Percentiles rank a stretch among this genome's conserved stretches.
phyloP scores from a whole-genome alignment of 2,113 vertebrate species.

The Xiphophorus maculatus region DNA sequence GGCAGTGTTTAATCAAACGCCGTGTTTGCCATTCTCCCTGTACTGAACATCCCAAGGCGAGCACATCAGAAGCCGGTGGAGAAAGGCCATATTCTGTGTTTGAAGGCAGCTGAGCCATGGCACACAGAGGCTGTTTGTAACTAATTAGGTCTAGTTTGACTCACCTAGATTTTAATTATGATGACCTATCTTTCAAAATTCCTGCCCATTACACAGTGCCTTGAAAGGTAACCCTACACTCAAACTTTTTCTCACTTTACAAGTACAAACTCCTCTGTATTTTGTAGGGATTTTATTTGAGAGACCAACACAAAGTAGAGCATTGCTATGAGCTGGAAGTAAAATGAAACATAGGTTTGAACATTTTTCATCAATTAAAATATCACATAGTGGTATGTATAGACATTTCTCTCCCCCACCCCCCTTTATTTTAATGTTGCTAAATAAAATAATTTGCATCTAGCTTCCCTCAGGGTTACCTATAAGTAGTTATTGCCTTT shows the following conservation, averaged over 20 bases:
- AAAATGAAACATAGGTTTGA: background rate
- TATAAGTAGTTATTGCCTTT: background rate
- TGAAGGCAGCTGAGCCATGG: constrained; percentile 51
- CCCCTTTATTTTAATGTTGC: background rate
- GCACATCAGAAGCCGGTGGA: constrained; percentile 51
- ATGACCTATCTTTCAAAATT: constrained; percentile 51
- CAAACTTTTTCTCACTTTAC: background rate
- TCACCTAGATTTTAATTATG: constrained; percentile 67
- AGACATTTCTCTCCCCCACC: background rate
- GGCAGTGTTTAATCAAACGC: constrained; percentile 54
- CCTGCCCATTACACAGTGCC: background rate
- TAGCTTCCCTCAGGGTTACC: background rate
- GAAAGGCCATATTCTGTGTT: constrained; percentile 44
- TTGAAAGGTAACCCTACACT: background rate
- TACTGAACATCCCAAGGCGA: constrained; percentile 24
- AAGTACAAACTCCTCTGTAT: background rate
- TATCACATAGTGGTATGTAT: background rate
- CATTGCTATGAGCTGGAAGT: background rate
- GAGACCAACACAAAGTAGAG: background rate
- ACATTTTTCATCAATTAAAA: background rate
- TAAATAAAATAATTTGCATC: background rate
- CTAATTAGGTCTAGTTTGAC: constrained; percentile 57
- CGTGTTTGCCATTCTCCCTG: constrained; percentile 21
- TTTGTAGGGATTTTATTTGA: background rate
- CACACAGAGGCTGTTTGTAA: constrained; percentile 53